These are phyloP conservation scores for Fulmarus glacialis DNA, from an alignment of 2,113 vertebrate species.

Conservation along the genomic window DNA sequence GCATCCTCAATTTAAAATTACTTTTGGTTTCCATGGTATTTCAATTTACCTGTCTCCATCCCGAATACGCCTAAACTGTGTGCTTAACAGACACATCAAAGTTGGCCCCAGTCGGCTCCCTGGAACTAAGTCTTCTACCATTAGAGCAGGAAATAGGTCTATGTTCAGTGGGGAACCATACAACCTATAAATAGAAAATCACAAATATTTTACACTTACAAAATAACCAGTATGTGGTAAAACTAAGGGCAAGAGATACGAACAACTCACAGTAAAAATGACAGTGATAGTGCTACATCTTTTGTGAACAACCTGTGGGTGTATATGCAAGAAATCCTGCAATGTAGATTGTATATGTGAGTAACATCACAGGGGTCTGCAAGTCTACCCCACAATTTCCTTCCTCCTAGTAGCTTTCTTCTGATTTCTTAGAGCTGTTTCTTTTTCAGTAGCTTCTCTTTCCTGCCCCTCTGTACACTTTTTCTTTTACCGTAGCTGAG, in stretches of 20 bases:
- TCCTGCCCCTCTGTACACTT: not conserved
- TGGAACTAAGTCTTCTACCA: constrained; percentile 94
- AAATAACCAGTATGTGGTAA: not conserved
- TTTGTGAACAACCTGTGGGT: not conserved
- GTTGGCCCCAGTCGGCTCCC: constrained; percentile 93
- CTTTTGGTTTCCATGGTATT: not conserved
- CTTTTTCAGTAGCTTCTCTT: not conserved
- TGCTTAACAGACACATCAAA: constrained; percentile 90
- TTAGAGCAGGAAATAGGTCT: constrained; percentile 95
- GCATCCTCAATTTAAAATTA: not conserved
- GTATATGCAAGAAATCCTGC: not conserved
- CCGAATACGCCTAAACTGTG: constrained; percentile 89
- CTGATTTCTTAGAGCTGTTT: not conserved
- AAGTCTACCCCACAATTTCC: not conserved
- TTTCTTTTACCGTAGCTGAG: not conserved
- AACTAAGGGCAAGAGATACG: not conserved
- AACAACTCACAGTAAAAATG: not conserved
- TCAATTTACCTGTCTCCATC: constrained; percentile 91
- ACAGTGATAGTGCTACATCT: not conserved
- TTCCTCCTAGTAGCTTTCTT: not conserved
- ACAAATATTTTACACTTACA: not conserved
- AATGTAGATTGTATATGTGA: not conserved
- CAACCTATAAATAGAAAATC: constrained; percentile 72
- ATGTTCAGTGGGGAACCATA: constrained; percentile 93
- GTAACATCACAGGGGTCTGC: not conserved